Evolutionary conservation across 2,888 invertebrate genomes (phyloP), one percentile per base, ranked within the genome.

Genomic region (Diaphora mendica): DNA sequence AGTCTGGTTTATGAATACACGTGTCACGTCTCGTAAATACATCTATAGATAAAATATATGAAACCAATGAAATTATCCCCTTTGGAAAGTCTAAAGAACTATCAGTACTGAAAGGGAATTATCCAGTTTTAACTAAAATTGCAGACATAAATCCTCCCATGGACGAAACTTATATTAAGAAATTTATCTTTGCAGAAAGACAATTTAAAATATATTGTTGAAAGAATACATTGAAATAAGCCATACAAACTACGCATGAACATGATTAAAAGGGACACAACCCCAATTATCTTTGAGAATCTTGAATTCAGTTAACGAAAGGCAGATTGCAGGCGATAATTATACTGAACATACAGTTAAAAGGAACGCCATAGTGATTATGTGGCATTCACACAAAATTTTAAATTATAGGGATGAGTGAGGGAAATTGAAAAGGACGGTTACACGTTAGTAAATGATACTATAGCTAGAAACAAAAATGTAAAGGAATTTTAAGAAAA

Each of bases 221-320:
- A 67, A 33, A n/a, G n/a, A 44, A 72, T 55, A 67, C n/a, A 69
- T 70, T 59, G 17, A 8, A 67, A 65, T 39, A 71, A 70, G 64
- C n/a, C 64, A 35, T 9, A 9, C 15, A 64, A 44, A 7, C 30
- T 15, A 59, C 13, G 66, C n/a, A 55, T 1, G 48, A 35, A 35
- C 51, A 79, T 78, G 81, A 84, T 84, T 83, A 78, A 78, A 82
- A 80, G 76, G 70, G 64, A 79, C 33, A 80, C 80, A 80, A 77
- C 79, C 71, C 73, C 68, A 79, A 76, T 39, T 69, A 72, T 74
- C 77, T 68, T 64, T 78, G 79, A 70, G 78, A 81, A 75, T 79
- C 80, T 85, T 81, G 80, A 86, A 82, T 79, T 76, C 80, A 79
- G 76, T 81, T 87, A 87, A 87, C 86, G 83, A 87, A 80, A 72